phyloP scores from a whole-genome alignment of 2,797 vertebrate species.

The Mormyrus proboscirostris region DNA sequence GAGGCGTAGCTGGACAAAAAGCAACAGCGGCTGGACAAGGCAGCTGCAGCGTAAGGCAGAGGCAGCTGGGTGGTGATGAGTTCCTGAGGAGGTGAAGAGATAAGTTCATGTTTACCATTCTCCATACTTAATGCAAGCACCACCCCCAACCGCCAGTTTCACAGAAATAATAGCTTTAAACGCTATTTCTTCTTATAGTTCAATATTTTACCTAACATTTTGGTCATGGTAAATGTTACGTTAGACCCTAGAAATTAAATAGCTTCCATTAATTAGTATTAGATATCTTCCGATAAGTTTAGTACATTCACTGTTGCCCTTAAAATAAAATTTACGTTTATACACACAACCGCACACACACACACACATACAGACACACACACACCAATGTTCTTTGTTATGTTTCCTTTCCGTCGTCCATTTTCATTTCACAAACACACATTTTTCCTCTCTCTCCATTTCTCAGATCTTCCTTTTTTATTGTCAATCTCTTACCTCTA shows the following conservation, averaged over 20 bases:
- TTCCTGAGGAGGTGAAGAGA: neutral
- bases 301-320: neutral
- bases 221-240: neutral
- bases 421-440: neutral
- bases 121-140: neutral
- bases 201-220: neutral
- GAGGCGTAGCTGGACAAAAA: neutral
- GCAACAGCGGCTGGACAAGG: neutral
- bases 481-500: constrained; percentile 16
- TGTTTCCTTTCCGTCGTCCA: neutral
- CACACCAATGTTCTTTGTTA: neutral
- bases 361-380: neutral
- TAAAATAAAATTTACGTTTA: neutral
- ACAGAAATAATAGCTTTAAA: neutral
- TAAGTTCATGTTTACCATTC: neutral
- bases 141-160: neutral
- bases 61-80: no score
- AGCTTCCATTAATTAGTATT: neutral
- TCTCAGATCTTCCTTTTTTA: neutral
- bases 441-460: neutral
- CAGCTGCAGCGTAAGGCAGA: neutral
- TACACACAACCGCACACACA: neutral
- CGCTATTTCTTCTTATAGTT: neutral
- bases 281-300: neutral
- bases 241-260: neutral